Percentiles rank a stretch among this genome's conserved stretches.
Conservation (phyloP, 2,113 vertebrate species). For the Brevimyrus niger region DNA sequence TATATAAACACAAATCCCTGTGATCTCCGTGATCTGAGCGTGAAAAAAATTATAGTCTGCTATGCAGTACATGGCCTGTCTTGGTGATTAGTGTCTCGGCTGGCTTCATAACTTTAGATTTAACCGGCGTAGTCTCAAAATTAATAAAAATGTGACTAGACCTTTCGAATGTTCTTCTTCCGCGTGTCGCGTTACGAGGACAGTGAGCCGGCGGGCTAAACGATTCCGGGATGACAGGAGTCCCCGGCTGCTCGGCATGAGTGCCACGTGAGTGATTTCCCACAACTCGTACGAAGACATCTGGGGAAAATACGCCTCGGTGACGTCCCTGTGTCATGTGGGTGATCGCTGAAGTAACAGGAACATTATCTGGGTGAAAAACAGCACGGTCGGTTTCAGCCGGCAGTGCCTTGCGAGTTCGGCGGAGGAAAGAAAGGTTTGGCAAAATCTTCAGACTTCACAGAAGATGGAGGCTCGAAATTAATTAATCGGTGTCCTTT, state of each 20-base stretch:
- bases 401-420: background rate
- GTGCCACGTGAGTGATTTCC: background rate
- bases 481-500: background rate
- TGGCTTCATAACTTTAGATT: background rate
- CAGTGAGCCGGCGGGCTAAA: background rate
- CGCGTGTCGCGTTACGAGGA: background rate
- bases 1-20: background rate
- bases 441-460: background rate
- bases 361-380: conserved; percentile 8
- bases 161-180: background rate
- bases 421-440: background rate
- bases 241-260: background rate
- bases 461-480: background rate
- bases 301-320: background rate
- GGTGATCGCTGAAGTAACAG: background rate
- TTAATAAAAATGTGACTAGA: background rate
- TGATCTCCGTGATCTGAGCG: background rate
- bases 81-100: background rate
- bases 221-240: background rate
- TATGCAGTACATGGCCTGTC: background rate
- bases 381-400: background rate
- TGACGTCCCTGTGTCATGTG: background rate
- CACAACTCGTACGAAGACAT: background rate
- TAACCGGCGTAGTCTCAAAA: background rate
- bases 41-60: background rate